These are phyloP conservation scores for Peromyscus leucopus DNA, from an alignment of 2,113 vertebrate genomes.

Conservation along the genomic window DNA sequence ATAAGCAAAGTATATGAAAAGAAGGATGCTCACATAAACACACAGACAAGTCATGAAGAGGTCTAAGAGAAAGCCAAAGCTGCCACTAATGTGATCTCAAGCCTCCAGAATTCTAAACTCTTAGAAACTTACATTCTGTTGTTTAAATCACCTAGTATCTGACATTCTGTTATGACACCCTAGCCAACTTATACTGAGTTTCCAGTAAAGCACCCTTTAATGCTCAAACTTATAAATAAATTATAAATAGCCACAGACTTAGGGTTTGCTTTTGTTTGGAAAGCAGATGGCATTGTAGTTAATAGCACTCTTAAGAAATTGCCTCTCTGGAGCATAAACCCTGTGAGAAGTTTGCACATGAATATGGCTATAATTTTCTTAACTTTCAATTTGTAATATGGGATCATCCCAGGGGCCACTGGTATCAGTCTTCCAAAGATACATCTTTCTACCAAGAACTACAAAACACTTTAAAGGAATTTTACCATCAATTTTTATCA, in stretches of 20 bases:
- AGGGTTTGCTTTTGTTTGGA: neutral
- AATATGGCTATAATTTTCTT: neutral
- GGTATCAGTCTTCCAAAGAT: constrained; percentile 28
- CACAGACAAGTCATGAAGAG: neutral
- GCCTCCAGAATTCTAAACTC: neutral
- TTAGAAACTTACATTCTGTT: neutral
- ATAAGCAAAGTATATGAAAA: neutral
- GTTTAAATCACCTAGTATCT: neutral
- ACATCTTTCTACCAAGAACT: constrained; percentile 51
- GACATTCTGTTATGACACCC: neutral
- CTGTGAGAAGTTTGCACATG: neutral
- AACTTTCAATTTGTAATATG: neutral
- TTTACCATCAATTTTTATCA: constrained; percentile 72
- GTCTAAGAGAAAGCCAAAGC: neutral
- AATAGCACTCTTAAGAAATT: neutral
- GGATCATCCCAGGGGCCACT: neutral
- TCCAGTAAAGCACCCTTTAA: neutral
- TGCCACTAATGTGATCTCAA: neutral
- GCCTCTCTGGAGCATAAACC: neutral
- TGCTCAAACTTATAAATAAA: neutral
- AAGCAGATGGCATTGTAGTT: neutral
- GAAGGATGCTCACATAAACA: neutral
- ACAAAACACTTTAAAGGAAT: constrained; percentile 77
- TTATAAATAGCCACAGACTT: neutral
- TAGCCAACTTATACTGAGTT: neutral